Evolutionary conservation across 2,888 invertebrate genomes (phyloP).

Genomic region (Drosophila austrosaltans): DNA sequence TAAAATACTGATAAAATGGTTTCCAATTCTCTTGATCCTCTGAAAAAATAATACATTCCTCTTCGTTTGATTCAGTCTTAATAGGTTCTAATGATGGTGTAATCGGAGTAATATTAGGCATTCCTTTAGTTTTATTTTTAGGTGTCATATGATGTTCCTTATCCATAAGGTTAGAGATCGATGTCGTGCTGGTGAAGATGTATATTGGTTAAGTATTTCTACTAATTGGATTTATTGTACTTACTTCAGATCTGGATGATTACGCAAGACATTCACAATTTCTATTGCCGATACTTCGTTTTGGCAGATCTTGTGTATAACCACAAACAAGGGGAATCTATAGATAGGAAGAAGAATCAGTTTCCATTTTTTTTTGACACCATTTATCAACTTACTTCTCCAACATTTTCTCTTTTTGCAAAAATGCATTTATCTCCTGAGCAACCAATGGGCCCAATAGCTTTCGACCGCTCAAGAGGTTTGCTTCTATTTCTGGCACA

Average conservation of each 20-base stretch:
- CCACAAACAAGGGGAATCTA: conserved; percentile 97
- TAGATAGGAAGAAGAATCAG: conserved; percentile 51
- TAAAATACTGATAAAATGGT: conserved; percentile 15
- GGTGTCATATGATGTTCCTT: background rate
- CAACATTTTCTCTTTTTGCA: conserved; percentile 92
- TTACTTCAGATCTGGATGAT: conserved; percentile 65
- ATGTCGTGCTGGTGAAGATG: conserved; percentile 28
- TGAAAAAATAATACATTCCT: background rate
- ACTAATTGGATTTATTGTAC: background rate
- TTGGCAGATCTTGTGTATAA: conserved; percentile 95
- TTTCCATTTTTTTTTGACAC: too few relatives aligned
- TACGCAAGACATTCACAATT: conserved; percentile 83
- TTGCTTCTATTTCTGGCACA: conserved; percentile 94
- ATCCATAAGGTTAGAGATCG: conserved; percentile 28
- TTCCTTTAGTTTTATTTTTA: background rate
- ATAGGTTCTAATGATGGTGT: background rate
- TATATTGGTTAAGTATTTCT: background rate
- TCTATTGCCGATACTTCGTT: conserved; percentile 88
- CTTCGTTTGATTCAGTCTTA: background rate
- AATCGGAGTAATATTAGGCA: conserved; percentile 25
- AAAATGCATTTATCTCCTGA: conserved; percentile 96
- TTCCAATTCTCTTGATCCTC: conserved; percentile 3
- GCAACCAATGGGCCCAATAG: conserved; percentile 98
- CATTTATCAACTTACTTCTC: conserved; percentile 86
- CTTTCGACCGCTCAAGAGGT: conserved; percentile 97